Conservation (phyloP, 2,888 invertebrate species). For the Oegoconia quadripuncta region DNA sequence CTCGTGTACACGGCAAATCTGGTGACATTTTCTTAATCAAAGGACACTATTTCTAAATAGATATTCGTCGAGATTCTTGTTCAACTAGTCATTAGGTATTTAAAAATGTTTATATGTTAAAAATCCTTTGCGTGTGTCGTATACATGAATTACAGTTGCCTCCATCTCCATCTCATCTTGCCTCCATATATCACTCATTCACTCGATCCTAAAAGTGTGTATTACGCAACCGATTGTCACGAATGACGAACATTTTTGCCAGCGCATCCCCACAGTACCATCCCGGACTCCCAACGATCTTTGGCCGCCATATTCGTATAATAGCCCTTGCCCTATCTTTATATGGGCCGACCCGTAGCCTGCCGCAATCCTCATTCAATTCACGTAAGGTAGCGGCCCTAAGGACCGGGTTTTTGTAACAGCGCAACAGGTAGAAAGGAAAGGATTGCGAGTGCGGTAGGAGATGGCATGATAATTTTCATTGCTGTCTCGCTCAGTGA, state of each 20-base stretch:
- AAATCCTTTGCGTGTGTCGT: no score
- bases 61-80: no score
- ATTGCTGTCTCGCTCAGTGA: conserved; percentile 46
- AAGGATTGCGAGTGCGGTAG: conserved; percentile 72
- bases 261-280: conserved; percentile 60
- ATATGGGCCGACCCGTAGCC: conserved; percentile 77
- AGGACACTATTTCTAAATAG: no score
- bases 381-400: conserved; percentile 79
- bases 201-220: conserved; percentile 55
- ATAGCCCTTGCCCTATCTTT: conserved; percentile 75
- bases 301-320: conserved; percentile 52
- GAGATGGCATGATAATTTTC: conserved; percentile 47
- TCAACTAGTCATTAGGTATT: no score
- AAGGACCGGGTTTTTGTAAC: conserved; percentile 78
- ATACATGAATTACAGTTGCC: no score
- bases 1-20: no score
- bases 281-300: conserved; percentile 54
- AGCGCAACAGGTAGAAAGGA: conserved; percentile 79
- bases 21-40: no score
- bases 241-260: conserved; percentile 51
- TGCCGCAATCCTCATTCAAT: conserved; percentile 76
- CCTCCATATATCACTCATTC: conserved; percentile 52
- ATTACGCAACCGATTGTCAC: conserved; percentile 71
- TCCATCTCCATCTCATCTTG: no score
- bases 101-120: no score